These are phyloP conservation scores for Ciconia nigra DNA, from an alignment of 2,797 vertebrate species.

Conservation along the genomic window DNA sequence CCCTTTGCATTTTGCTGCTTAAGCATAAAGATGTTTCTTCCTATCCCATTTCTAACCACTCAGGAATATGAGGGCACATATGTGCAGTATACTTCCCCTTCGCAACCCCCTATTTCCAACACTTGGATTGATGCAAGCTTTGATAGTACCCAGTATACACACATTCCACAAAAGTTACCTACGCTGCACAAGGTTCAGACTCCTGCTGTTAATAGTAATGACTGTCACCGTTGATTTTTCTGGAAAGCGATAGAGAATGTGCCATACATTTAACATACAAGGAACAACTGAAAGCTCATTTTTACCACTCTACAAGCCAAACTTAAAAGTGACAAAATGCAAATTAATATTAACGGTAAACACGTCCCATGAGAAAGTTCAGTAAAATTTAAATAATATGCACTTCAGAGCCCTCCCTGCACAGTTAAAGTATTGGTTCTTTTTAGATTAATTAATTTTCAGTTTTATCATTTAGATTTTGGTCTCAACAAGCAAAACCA, in stretches of 20 bases:
- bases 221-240: background rate
- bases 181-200: background rate
- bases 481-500: background rate
- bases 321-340: background rate
- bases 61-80: background rate
- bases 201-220: background rate
- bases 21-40: constrained; percentile 22
- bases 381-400: background rate
- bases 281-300: background rate
- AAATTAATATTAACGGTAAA: background rate
- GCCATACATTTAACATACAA: accelerated
- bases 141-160: background rate
- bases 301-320: background rate
- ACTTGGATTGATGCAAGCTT: background rate
- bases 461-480: background rate
- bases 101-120: background rate
- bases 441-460: background rate
- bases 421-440: background rate
- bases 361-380: background rate
- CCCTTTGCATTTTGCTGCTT: constrained; percentile 7
- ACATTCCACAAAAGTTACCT: background rate
- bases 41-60: background rate
- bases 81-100: background rate
- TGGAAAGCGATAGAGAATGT: background rate
- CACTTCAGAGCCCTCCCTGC: background rate